phyloP scores from a whole-genome alignment of 2,113 vertebrate genomes.

The Falco punctatus region DNA sequence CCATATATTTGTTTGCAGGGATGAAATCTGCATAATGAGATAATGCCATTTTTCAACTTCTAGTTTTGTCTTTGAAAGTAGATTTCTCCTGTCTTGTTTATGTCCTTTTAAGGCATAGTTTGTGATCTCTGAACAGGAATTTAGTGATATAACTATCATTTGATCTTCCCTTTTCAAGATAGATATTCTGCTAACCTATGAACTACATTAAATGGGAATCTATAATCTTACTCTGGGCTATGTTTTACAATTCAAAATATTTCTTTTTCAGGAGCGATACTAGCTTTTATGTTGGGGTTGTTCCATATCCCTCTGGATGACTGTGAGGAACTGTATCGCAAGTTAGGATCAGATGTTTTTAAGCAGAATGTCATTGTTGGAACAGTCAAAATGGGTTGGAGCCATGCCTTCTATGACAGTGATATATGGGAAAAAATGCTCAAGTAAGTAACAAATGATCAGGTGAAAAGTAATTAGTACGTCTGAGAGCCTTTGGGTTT shows the following conservation, averaged over 20 bases:
- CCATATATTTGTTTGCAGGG: not conserved
- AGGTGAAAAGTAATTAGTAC: not conserved
- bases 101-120: not conserved
- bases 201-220: not conserved
- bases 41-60: not conserved
- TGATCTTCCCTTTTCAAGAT: not conserved
- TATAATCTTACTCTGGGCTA: not conserved
- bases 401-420: conserved; percentile 95
- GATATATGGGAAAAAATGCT: conserved; percentile 94
- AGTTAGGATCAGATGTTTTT: conserved; percentile 92
- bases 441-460: conserved; percentile 81
- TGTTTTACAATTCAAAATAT: conserved; percentile 6
- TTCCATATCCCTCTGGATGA: conserved; percentile 91
- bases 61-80: not conserved
- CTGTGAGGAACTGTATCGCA: conserved; percentile 92
- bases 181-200: not conserved
- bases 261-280: conserved; percentile 87
- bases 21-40: not conserved
- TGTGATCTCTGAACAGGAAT: not conserved
- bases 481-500: not conserved
- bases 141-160: not conserved
- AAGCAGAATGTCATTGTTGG: conserved; percentile 96
- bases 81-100: not conserved
- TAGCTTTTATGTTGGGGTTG: conserved; percentile 94
- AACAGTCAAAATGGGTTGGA: conserved; percentile 98